Conservation (phyloP, 1,140 invertebrate species). For the Arion vulgaris region DNA sequence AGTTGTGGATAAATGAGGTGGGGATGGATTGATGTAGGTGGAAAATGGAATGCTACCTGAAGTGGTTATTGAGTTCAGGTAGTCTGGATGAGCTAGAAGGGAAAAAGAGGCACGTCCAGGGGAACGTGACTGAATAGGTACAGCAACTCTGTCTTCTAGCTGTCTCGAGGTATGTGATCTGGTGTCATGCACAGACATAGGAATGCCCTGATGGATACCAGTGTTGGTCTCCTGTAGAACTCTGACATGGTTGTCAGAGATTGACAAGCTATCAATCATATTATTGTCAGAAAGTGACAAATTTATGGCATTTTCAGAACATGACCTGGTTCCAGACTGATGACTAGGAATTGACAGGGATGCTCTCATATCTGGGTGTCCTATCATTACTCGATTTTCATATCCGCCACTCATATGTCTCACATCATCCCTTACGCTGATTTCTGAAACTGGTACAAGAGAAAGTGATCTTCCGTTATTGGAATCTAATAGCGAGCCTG, state of each 20-base stretch:
- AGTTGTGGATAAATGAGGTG: constrained; percentile 49
- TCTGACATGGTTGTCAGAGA: not conserved
- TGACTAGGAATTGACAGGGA: not conserved
- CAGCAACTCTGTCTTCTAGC: constrained; percentile 56
- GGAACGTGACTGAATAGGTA: constrained; percentile 48
- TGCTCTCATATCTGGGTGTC: not conserved
- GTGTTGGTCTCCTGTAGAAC: not conserved
- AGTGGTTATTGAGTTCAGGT: constrained; percentile 52
- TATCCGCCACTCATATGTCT: not conserved
- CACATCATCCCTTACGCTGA: not conserved
- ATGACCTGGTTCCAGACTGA: not conserved
- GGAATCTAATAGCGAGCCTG: not conserved
- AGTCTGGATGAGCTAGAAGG: constrained; percentile 55
- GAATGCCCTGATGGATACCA: not conserved
- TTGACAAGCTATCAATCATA: not conserved
- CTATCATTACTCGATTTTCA: not conserved
- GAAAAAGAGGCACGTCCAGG: constrained; percentile 50
- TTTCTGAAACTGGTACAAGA: not conserved
- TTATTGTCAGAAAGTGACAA: constrained; percentile 6
- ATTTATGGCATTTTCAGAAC: constrained; percentile 26
- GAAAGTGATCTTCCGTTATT: not conserved
- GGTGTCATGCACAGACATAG: not conserved
- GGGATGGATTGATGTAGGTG: constrained; percentile 46
- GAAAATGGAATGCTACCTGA: constrained; percentile 44
- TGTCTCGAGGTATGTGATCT: not conserved